Conservation (phyloP, 2,888 invertebrate species). For the Meliscaeva auricollis region DNA sequence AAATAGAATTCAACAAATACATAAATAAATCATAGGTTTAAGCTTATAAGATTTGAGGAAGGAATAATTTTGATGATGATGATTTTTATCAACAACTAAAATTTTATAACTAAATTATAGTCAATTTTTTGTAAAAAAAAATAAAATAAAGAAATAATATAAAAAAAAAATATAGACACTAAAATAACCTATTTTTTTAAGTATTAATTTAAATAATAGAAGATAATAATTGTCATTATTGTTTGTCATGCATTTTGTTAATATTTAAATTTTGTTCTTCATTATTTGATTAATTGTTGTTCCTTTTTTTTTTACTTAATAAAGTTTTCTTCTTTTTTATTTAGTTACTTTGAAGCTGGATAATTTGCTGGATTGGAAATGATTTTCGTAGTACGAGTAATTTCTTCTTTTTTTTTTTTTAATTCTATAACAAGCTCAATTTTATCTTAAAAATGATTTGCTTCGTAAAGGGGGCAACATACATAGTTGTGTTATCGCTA, state of each 20-base stretch:
- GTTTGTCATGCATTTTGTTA: slow-evolving; percentile 59
- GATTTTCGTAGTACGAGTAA: no score
- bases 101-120: slow-evolving; percentile 1
- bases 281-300: slow-evolving; percentile 20
- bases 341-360: background rate
- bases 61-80: slow-evolving; percentile 55
- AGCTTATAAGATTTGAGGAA: background rate
- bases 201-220: background rate
- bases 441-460: no score
- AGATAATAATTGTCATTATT: slow-evolving; percentile 16
- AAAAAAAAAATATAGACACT: background rate
- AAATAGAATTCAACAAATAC: no score
- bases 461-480: no score
- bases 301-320: background rate
- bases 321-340: background rate
- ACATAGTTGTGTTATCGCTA: no score
- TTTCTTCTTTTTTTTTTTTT: no score
- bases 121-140: background rate
- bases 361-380: slow-evolving; percentile 5
- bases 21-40: background rate
- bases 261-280: slow-evolving; percentile 25
- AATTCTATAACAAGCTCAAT: no score
- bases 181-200: background rate
- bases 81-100: slow-evolving; percentile 53
- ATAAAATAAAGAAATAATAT: slow-evolving; percentile 1